Conservation (phyloP, 30 jellyfish, hydroid and myxozoan genomes). For the Aurelia sp. region DNA sequence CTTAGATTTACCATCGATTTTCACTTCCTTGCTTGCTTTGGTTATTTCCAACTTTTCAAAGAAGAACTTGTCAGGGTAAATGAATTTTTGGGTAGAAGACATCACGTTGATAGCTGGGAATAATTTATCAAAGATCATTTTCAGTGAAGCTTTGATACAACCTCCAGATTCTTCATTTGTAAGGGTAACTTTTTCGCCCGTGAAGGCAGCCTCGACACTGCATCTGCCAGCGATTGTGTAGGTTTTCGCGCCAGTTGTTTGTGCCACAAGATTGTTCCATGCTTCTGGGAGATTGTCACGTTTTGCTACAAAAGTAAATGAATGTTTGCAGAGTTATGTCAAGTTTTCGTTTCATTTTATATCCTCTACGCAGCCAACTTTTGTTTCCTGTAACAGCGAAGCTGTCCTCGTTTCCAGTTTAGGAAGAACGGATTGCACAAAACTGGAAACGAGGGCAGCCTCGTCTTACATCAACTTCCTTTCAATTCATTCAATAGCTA, state of each 20-base stretch:
- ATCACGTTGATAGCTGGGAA: constrained; percentile 30
- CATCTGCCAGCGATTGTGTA: constrained; percentile 31
- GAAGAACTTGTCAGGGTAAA: constrained; percentile 29
- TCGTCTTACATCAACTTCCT: no score
- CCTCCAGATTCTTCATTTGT: background rate
- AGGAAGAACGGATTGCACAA: no score
- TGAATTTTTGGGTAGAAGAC: constrained; percentile 17
- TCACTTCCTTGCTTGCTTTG: constrained; percentile 17
- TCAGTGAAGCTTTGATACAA: constrained; percentile 33
- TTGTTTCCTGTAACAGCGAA: no score
- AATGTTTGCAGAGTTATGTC: background rate
- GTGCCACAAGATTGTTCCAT: background rate
- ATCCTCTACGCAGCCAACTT: background rate
- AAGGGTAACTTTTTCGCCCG: constrained; percentile 3
- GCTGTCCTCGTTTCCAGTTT: no score
- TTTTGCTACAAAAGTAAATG: background rate
- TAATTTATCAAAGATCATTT: constrained; percentile 18
- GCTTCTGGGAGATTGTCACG: constrained; percentile 34
- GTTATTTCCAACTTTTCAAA: constrained; percentile 14
- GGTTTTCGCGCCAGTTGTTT: constrained; percentile 17
- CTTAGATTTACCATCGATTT: constrained; percentile 18
- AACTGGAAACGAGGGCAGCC: no score
- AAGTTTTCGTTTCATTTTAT: no score
- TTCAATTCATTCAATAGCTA: no score
- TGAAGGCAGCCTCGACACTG: constrained; percentile 9